Evolutionary conservation across 2,797 vertebrate genomes (phyloP).

Genomic region (Bufotes viridis): DNA sequence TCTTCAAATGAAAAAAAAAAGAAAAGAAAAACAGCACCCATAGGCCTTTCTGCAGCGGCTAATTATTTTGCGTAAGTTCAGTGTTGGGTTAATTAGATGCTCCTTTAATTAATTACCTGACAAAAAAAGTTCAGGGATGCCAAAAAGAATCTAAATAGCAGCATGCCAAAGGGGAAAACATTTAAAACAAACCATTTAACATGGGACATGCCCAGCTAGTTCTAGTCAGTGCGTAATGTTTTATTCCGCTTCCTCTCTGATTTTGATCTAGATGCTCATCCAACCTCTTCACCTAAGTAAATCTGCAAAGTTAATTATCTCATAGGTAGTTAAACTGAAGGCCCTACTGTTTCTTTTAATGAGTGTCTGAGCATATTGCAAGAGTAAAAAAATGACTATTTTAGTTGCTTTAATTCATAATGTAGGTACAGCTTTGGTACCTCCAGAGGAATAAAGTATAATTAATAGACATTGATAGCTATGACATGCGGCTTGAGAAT

Average conservation of each 20-base stretch:
- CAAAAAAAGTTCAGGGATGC: conserved; percentile 47
- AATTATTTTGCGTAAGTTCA: conserved; percentile 54
- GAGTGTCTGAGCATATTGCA: not conserved
- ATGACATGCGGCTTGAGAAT: not conserved
- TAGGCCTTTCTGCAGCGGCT: conserved; percentile 30
- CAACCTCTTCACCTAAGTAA: conserved; percentile 48
- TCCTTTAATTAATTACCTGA: conserved; percentile 60
- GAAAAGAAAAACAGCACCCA: not conserved
- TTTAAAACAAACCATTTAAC: conserved; percentile 56
- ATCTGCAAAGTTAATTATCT: conserved; percentile 53
- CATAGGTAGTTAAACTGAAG: conserved; percentile 31
- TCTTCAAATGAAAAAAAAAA: not conserved
- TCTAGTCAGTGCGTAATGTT: conserved; percentile 16
- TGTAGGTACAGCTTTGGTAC: not conserved
- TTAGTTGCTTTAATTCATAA: not conserved
- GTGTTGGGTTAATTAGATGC: conserved; percentile 56
- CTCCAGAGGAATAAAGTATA: not conserved
- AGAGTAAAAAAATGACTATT: not conserved
- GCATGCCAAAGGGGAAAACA: conserved; percentile 54
- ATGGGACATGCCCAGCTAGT: conserved; percentile 44
- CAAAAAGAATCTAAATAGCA: conserved; percentile 47
- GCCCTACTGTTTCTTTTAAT: conserved; percentile 3
- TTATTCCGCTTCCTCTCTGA: conserved; percentile 41
- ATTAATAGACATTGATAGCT: not conserved
- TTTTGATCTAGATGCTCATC: conserved; percentile 42